Conservation (phyloP, 2,113 vertebrate genomes). For the Bothrops jararaca region DNA sequence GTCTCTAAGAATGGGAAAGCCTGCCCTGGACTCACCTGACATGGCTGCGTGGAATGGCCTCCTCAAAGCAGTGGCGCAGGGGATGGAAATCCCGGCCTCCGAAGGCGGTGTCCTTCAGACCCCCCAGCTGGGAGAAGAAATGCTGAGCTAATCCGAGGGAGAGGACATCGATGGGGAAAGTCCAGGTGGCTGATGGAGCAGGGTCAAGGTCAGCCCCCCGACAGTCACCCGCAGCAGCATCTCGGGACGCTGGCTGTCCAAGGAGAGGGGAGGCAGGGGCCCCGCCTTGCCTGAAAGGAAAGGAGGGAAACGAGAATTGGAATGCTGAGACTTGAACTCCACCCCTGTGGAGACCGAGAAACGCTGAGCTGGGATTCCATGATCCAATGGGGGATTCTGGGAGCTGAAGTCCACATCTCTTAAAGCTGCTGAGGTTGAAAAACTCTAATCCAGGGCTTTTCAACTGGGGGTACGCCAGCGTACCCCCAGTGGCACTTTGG, state of each 20-base stretch:
- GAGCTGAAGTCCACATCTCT: background rate
- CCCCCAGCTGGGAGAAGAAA: conserved; percentile 80
- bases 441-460: too few species aligned
- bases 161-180: background rate
- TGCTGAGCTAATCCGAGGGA: conserved; percentile 71
- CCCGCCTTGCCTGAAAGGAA: conserved; percentile 66
- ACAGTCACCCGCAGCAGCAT: conserved; percentile 78
- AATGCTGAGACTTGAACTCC: background rate
- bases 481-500: too few species aligned
- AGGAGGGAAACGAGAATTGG: background rate
- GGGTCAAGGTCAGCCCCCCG: conserved; percentile 81
- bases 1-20: background rate
- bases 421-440: background rate
- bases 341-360: background rate
- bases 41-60: conserved; percentile 82
- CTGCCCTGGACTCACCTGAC: conserved; percentile 72
- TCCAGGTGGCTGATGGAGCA: conserved; percentile 71
- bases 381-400: background rate
- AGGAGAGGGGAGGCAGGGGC: conserved; percentile 56
- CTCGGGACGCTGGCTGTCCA: conserved; percentile 79
- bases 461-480: too few species aligned
- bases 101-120: conserved; percentile 81
- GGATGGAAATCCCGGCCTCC: conserved; percentile 81
- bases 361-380: background rate
- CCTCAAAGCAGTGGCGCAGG: conserved; percentile 75